Base-by-base conservation (phyloP, 2,888 invertebrate genomes). In the Trisateles emortualis region DNA sequence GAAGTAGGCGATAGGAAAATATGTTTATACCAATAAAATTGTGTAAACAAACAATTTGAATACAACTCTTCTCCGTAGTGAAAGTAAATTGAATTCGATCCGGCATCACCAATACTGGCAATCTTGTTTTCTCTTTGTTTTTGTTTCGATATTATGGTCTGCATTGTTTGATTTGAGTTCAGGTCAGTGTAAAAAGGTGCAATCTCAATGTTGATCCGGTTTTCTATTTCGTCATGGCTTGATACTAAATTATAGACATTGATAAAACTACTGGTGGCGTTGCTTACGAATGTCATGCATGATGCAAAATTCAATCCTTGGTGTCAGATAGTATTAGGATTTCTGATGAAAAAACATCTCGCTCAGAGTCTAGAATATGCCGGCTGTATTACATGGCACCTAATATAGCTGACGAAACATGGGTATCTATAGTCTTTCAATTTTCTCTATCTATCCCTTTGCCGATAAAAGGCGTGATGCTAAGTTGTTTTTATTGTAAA, bases 51-150 rank as follows among this genome's bases (percentile, higher is more conserved):
- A 56, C 63, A 46, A 72, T 75, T 74, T 73, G 60, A 68, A 71
- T 72, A 68, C 64, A 61, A 71, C 78, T 76, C 70, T 63, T 61
- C 58, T 64, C 56, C 67, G 54, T 52, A 72, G 79, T 78, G 82
- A 82, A 83, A 83, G 83, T 76, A 71, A 77, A 78, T 77, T 79
- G 72, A 74, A 76, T 78, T 79, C 67, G 65, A 62, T 58, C 68
- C 64, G 66, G 59, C 64, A 62, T 70, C 64, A 63, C 62, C 58
- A 55, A 62, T 61, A 65, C 62, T 53, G 65, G 62, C 65, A 56
- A 51, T 69, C 68, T 67, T 69, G 68, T 66, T 79, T 80, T 80
- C 79, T 65, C 76, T 75, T 71, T 65, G 51, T 64, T 60, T 61
- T 42, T 61, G 40, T 32, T 22, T 36, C 11, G 5, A 22, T 42